phyloP scores from a whole-genome alignment of 35 echinoderm and acorn worm genomes.

The Strongylocentrotus purpuratus region DNA sequence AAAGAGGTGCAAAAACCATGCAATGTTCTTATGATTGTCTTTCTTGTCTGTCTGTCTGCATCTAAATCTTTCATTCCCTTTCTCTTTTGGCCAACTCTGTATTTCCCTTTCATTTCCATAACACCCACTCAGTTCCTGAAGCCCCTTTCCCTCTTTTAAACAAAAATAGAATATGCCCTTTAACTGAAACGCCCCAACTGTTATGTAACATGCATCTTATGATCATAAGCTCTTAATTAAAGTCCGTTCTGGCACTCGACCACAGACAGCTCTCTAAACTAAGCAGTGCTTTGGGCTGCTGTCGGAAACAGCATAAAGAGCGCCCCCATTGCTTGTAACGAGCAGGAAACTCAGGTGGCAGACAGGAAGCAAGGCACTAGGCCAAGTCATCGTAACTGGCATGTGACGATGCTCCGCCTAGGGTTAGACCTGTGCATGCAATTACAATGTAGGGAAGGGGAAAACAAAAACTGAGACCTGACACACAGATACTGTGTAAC shows the following conservation, averaged over 20 bases:
- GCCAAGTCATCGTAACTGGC: slow-evolving; percentile 25
- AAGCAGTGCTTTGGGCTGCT: not conserved
- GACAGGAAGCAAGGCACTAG: slow-evolving; percentile 24
- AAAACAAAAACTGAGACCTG: not conserved
- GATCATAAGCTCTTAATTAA: not conserved
- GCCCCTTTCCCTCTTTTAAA: not conserved
- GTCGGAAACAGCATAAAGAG: not conserved
- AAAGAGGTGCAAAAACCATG: too few species aligned
- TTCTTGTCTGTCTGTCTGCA: too few species aligned
- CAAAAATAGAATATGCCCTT: not conserved
- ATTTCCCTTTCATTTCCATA: not conserved
- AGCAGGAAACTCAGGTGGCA: slow-evolving; percentile 39
- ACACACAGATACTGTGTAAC: not conserved
- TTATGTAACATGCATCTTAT: not conserved
- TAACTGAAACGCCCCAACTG: not conserved
- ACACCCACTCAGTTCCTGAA: not conserved
- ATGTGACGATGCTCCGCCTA: slow-evolving; percentile 17
- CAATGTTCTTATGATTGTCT: too few species aligned
- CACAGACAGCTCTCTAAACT: not conserved
- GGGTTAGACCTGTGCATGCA: not conserved
- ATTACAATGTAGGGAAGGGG: not conserved
- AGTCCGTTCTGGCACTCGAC: not conserved
- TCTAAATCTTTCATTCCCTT: not conserved
- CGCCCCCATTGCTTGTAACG: not conserved
- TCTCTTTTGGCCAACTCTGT: not conserved